Evolutionary conservation across 2,797 vertebrate species (phyloP).

Genomic region (Rhinella marina): DNA sequence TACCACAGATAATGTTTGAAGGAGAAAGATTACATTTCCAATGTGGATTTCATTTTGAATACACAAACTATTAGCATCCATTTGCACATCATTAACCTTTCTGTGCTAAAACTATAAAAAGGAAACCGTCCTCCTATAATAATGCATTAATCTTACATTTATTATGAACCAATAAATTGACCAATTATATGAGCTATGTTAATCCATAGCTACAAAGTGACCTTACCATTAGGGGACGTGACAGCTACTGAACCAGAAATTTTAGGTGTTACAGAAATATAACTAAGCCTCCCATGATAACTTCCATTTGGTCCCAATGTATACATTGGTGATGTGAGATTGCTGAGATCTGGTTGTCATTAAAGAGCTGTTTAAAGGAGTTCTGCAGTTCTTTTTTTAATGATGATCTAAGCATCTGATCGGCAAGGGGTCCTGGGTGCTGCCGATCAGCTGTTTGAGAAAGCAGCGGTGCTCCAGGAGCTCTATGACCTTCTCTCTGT

Average conservation of each 20-base stretch:
- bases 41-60: neutral
- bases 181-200: neutral
- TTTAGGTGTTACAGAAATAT: neutral
- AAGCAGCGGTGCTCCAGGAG: too few species aligned
- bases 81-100: conserved; percentile 23
- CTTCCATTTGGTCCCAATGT: neutral
- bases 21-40: neutral
- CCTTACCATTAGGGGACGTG: neutral
- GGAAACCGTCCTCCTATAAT: neutral
- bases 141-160: conserved; percentile 1
- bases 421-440: too few species aligned
- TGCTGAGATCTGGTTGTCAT: neutral
- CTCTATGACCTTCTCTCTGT: too few species aligned
- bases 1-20: conserved; percentile 61
- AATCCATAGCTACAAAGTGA: neutral
- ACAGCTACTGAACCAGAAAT: neutral
- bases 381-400: too few species aligned
- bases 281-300: neutral
- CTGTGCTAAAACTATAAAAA: neutral
- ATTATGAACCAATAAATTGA: neutral
- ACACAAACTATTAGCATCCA: neutral
- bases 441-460: too few species aligned
- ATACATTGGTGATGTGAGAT: neutral
- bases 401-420: too few species aligned
- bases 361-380: neutral